Evolutionary conservation across 1,140 invertebrate species (phyloP), one percentile per base, ranked within the genome.

Genomic region (Temnothorax nylanderi): DNA sequence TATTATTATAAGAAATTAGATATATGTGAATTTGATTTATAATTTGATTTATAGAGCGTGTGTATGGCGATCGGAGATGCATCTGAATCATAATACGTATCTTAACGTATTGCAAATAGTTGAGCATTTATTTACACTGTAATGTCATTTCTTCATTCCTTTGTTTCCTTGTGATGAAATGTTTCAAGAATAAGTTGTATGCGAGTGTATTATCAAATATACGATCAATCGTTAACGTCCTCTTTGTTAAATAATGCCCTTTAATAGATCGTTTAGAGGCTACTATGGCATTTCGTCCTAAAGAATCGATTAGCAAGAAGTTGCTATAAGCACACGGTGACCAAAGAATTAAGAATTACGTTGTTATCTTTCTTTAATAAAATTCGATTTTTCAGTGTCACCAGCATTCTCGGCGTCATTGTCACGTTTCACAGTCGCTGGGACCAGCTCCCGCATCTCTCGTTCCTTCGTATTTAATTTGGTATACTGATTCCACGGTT

Each of bases 401-500:
- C 51, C 18, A 7, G 13, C 69, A 26, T 21, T 77, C 7, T 84
- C 49, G 1, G 44, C 37, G 21, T 5, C 32, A 4, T 69, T 64
- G 11, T 51, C 75, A 7, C 2, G 13, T 74, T 88, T 90, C 10
- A 41, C 3, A 3, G 32, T 5, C 3, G 58, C 13, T 1, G 7
- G 4, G 0, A 11, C 5, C 11, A 91, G 32, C n/a, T 67, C 67
- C 18, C 87, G 54, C 89, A 89, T 80, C 34, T 93, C 82, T 64
- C 82, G 89, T 10, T 72, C 82, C 0, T 41, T 85, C 5, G 74
- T 60, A 0, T 13, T n/a, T 11, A 64, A 34, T 37, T 87, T 84
- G 7, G 11, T 69, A 34, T 91, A 90, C 8, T 94, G 94, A 90
- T 97, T 97, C 97, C 97, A 97, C 0, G 95, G 88, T 89, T 97